phyloP scores from a whole-genome alignment of 2,797 vertebrate genomes.

The Hozukius guyotensis region DNA sequence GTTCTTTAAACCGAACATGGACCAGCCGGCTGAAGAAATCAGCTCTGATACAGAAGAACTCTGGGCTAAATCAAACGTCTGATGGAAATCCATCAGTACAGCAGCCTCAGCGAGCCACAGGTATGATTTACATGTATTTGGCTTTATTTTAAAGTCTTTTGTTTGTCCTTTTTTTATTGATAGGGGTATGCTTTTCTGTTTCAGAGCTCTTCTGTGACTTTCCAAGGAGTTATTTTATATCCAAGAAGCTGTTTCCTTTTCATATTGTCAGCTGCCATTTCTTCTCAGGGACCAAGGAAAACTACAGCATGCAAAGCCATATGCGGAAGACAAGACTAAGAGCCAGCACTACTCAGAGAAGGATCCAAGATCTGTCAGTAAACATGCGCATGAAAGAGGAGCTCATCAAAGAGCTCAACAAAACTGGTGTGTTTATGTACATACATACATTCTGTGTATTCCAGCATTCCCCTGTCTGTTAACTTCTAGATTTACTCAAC shows the following conservation, averaged over 20 bases:
- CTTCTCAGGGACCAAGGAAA: conserved; percentile 63
- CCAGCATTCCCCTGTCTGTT: background rate
- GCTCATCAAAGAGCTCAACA: conserved; percentile 88
- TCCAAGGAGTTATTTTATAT: background rate
- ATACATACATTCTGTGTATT: background rate
- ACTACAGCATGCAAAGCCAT: conserved; percentile 65
- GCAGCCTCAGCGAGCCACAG: conserved; percentile 25
- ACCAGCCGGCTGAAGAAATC: conserved; percentile 69
- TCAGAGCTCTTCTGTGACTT: background rate
- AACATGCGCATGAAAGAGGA: conserved; percentile 90
- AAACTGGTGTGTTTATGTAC: conserved; percentile 83
- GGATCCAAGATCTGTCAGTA: conserved; percentile 87
- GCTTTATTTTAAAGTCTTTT: background rate
- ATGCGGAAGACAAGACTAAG: conserved; percentile 78
- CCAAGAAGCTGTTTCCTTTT: background rate
- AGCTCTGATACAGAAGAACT: conserved; percentile 25
- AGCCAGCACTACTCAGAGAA: conserved; percentile 79
- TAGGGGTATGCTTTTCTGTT: background rate
- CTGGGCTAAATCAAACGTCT: background rate
- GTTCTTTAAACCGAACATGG: conserved; percentile 83
- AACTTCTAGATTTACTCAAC: background rate
- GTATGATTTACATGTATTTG: conserved; percentile 29
- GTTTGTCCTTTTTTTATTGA: background rate
- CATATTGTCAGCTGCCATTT: background rate
- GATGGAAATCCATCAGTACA: conserved; percentile 12